phyloP scores from a whole-genome alignment of 2,113 vertebrate species.

The Oreochromis tanganicae region DNA sequence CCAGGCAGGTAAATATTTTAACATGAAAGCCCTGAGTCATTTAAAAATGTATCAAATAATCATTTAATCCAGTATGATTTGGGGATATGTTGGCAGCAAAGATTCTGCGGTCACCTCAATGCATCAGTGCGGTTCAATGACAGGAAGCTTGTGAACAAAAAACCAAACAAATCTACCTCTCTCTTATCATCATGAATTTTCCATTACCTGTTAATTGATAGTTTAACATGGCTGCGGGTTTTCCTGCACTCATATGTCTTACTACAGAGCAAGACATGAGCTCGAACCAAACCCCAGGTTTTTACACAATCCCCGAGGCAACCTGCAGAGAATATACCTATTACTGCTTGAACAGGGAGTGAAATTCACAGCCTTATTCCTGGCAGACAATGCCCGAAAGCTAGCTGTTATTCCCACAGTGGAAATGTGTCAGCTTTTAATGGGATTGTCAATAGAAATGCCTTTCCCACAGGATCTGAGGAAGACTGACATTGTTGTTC shows the following conservation, averaged over 20 bases:
- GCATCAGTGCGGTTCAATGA: neutral
- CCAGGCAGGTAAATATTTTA: conserved; percentile 6
- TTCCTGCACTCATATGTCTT: neutral
- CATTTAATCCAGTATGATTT: neutral
- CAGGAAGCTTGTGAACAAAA: neutral
- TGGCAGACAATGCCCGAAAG: conserved; percentile 46
- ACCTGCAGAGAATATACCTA: conserved; percentile 11
- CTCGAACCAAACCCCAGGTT: neutral
- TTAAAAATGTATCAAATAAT: neutral
- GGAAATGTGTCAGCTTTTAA: conserved; percentile 64
- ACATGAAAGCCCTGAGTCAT: conserved; percentile 12
- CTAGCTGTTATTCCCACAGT: conserved; percentile 51
- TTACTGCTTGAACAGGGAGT: conserved; percentile 9
- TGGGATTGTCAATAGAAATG: conserved; percentile 58
- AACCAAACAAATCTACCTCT: neutral
- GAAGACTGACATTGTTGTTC: conserved; percentile 63
- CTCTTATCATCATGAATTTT: neutral
- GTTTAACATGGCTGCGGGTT: neutral
- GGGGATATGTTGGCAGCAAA: neutral
- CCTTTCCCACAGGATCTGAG: conserved; percentile 45
- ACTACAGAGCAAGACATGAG: neutral
- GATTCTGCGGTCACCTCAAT: neutral
- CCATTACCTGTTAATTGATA: neutral
- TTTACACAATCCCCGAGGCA: neutral
- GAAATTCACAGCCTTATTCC: conserved; percentile 35